Evolutionary conservation across 2,113 vertebrate species (phyloP).

Genomic region (Indicator indicator): DNA sequence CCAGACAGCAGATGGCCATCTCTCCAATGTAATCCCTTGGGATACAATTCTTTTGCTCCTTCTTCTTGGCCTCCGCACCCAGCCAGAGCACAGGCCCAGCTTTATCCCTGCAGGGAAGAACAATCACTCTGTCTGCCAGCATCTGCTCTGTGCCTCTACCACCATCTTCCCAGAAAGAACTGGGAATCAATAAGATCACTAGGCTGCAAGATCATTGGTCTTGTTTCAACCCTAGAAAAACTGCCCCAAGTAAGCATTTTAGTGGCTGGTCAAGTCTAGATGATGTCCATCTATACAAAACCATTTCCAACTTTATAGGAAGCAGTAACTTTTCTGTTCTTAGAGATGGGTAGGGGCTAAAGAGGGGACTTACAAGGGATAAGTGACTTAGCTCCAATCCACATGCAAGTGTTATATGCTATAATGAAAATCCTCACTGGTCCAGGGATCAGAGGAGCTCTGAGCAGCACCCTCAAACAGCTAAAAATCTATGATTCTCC

Average conservation of each 20-base stretch:
- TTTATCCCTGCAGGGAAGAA: background rate
- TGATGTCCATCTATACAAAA: background rate
- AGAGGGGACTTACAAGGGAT: background rate
- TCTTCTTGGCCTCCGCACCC: background rate
- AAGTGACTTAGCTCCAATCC: background rate
- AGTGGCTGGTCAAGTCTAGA: background rate
- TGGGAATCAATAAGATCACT: background rate
- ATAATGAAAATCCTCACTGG: background rate
- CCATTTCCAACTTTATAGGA: background rate
- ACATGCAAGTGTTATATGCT: background rate
- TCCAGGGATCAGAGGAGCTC: background rate
- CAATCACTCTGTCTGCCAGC: background rate
- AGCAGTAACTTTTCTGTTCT: background rate
- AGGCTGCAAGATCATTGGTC: background rate
- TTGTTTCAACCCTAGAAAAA: background rate
- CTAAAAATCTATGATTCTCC: background rate
- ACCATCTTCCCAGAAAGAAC: conserved; percentile 10
- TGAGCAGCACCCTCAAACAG: background rate
- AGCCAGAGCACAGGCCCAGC: background rate
- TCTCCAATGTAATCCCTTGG: background rate
- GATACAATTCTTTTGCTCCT: background rate
- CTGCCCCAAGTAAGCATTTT: background rate
- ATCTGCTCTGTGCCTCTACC: conserved; percentile 24
- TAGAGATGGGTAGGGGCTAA: background rate
- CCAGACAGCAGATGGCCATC: background rate